phyloP scores from a whole-genome alignment of 2,888 invertebrate genomes.

The Chydorus sphaericus region DNA sequence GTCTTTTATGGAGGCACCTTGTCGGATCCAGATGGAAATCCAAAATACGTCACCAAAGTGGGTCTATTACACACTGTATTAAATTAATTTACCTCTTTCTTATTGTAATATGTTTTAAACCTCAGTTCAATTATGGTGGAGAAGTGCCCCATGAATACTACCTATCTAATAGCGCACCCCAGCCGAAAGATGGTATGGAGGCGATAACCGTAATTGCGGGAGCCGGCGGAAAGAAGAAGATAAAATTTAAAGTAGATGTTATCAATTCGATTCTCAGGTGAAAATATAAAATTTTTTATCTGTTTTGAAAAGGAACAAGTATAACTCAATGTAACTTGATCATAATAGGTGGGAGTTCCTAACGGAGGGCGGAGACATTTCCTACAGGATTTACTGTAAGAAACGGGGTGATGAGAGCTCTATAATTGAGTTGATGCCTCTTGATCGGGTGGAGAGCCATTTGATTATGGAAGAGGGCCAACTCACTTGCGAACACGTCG shows the following conservation, averaged over 20 bases:
- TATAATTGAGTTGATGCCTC: not conserved
- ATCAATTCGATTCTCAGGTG: constrained; percentile 62
- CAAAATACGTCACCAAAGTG: too few species aligned
- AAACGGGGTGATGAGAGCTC: constrained; percentile 26
- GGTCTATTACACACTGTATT: too few species aligned
- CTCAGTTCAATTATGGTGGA: constrained; percentile 10
- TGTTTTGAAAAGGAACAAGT: too few species aligned
- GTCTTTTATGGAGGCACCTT: constrained; percentile 57
- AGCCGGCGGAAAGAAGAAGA: constrained; percentile 22
- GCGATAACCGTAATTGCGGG: not conserved
- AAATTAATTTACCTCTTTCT: too few species aligned
- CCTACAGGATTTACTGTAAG: constrained; percentile 54
- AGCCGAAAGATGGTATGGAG: not conserved
- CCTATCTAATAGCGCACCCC: not conserved
- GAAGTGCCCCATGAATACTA: constrained; percentile 10
- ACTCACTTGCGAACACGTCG: not conserved
- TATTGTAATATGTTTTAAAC: not conserved
- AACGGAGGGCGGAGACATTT: constrained; percentile 73
- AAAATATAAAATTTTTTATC: too few species aligned
- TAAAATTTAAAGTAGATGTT: constrained; percentile 53
- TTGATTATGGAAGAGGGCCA: constrained; percentile 5
- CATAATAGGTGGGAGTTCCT: constrained; percentile 69
- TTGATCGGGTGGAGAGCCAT: not conserved
- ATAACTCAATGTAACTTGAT: too few species aligned
- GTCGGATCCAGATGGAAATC: constrained; percentile 56